Base-by-base conservation (phyloP, 2,797 vertebrate genomes). In the Gymnopithys bicolor region DNA sequence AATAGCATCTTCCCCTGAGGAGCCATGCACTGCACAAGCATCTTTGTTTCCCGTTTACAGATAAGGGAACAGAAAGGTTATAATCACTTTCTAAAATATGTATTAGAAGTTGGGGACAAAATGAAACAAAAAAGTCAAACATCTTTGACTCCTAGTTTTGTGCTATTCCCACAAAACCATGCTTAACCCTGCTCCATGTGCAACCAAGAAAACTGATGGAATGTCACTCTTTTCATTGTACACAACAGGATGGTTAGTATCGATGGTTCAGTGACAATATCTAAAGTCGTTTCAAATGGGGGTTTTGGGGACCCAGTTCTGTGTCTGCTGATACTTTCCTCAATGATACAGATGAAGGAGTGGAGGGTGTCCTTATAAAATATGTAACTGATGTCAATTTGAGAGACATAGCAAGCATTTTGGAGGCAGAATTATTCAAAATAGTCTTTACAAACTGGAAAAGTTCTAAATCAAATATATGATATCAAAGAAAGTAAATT, bases 211-310 rank as follows among this genome's bases (percentile, higher is more conserved):
- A 58, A 68, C 6, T 13, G 56, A 48, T 49, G 19, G 27, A 19
- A 2, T 16, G 23, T 19, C 32, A 48, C 5, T 77, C 49, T 80
- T 87, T n/a, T 64, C 25, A 27, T 12, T 74, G 53, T 11, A 32
- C 0, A 3, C 19, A 70, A 45, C 3, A 49, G 17, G 11, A 41
- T 0, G 0, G 7, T 45, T 25, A 56, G n/a, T 45, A 56, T 39
- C 52, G 64, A 13, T n/a, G 13, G 25, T 30, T 83, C 33, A 33
- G 35, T 33, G 52, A 48, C 45, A 79, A 9, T 8, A 46, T 60
- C 21, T 69, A 62, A 77, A 70, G 41, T 24, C 8, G 16, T 37
- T 69, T 79, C 22, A 62, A 60, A 22, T 1, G 7, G 21, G 30
- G 21, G 27, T 45, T 73, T 78, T 25, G 11, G 18, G 19, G 27